These are phyloP conservation scores for Drosophila sturtevanti DNA, from an alignment of 1,140 invertebrate genomes.

Conservation along the genomic window DNA sequence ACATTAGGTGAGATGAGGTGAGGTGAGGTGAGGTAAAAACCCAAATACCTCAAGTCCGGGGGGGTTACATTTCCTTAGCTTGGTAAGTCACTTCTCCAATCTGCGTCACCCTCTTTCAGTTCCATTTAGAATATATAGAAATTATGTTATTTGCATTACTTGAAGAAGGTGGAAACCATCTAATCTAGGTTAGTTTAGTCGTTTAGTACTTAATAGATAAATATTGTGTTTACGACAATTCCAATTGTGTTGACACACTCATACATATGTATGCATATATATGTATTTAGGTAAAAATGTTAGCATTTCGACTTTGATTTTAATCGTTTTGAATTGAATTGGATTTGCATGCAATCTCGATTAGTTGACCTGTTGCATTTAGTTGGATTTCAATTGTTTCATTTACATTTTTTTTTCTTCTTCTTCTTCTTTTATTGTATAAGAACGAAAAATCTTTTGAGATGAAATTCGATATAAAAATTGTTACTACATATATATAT, in stretches of 20 bases:
- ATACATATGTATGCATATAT: no score
- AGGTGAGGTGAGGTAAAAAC: no score
- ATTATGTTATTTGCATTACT: conserved; percentile 80
- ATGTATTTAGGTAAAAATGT: not conserved
- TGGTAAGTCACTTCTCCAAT: conserved; percentile 7
- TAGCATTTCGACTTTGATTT: conserved; percentile 36
- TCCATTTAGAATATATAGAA: conserved; percentile 46
- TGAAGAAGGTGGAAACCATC: conserved; percentile 49
- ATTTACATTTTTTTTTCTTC: not conserved
- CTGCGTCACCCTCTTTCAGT: conserved; percentile 16
- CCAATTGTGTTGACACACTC: conserved; percentile 64
- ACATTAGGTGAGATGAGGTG: no score
- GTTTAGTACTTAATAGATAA: conserved; percentile 52
- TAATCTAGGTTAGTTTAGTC: conserved; percentile 10
- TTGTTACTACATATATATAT: no score
- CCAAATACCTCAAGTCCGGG: conserved; percentile 18
- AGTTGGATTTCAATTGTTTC: not conserved
- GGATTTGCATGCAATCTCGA: conserved; percentile 45
- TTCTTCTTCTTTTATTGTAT: no score
- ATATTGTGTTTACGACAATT: conserved; percentile 72
- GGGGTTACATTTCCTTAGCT: not conserved
- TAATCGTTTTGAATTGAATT: conserved; percentile 53
- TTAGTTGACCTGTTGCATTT: conserved; percentile 32
- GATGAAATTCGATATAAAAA: conserved; percentile 31
- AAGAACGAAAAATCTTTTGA: not conserved